Base-by-base conservation (phyloP, 2,888 invertebrate genomes). In the Polydrusus pterygomalis region DNA sequence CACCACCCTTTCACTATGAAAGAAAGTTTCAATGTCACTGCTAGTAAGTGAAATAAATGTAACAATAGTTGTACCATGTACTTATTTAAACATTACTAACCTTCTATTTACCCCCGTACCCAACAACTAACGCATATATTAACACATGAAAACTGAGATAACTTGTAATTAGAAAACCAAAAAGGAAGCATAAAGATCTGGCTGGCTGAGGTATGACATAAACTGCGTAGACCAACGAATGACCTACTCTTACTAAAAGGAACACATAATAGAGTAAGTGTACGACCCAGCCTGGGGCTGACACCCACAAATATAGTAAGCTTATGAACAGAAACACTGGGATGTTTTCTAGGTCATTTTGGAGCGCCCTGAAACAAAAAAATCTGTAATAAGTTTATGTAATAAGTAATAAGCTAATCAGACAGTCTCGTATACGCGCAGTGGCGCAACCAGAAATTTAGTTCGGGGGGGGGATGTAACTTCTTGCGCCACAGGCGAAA, bases 331-430 rank as follows among this genome's bases (percentile, higher is more conserved):
- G 89, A 84, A 93, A 94, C 0, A 91, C 89, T 0, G 91, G 89
- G 70, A 94, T 93, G 85, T 93, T 94, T 86, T 94, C 94, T 85
- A 94, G 84, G 84, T 94, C 94, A 82, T 94, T 94, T 80, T 90
- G 88, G 84, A 94, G 93, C 11, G 92, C 93, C 81, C 93, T 93
- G 85, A 34, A 34, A 34, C 25, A 25, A 34, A 34, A 34, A 34
- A 34, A 10, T 34, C 25, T 25, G 5, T 25, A 3, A 25, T 25
- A 34, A 34, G 34, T n/a, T n/a, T n/a, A n/a, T n/a, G n/a, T n/a
- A n/a, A n/a, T n/a, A n/a, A n/a, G n/a, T n/a, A n/a, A n/a, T n/a
- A n/a, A n/a, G n/a, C n/a, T n/a, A n/a, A n/a, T n/a, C n/a, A n/a
- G n/a, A 8, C 34, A 7, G 34, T 10, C 5, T 25, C 2, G 25